phyloP scores from a whole-genome alignment of 2,888 invertebrate genomes.

The Theretra japonica region DNA sequence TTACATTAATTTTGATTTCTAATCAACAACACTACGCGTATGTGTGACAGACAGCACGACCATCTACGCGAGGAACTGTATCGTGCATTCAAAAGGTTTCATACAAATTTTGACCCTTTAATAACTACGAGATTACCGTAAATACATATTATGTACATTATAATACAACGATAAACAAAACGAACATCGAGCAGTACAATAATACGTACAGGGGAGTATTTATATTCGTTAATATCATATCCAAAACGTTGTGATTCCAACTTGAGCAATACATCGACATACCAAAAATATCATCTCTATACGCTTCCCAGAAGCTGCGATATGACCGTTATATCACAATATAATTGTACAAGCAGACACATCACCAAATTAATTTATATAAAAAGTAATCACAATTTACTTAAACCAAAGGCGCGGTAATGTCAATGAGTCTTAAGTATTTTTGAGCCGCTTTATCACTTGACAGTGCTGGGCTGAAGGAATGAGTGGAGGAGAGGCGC shows the following conservation, averaged over 20 bases:
- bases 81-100: constrained; percentile 79
- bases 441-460: constrained; percentile 17
- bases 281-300: constrained; percentile 78
- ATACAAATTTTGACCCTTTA: constrained; percentile 76
- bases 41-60: constrained; percentile 77
- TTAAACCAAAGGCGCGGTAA: constrained; percentile 37
- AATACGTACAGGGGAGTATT: constrained; percentile 28
- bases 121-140: constrained; percentile 58
- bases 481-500: constrained; percentile 63
- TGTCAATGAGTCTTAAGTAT: constrained; percentile 29
- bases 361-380: constrained; percentile 28
- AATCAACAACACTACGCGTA: constrained; percentile 52
- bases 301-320: constrained; percentile 73
- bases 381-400: constrained; percentile 33
- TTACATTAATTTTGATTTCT: constrained; percentile 30
- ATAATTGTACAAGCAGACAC: constrained; percentile 29
- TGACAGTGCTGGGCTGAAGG: constrained; percentile 60
- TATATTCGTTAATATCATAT: constrained; percentile 21
- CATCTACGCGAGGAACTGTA: constrained; percentile 82
- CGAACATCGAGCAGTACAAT: constrained; percentile 36
- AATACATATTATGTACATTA: constrained; percentile 63
- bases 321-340: constrained; percentile 78
- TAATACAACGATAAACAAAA: constrained; percentile 61
- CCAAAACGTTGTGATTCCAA: constrained; percentile 59
- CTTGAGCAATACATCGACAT: constrained; percentile 80